A percentile compares a stretch with the other conserved stretches of the same genome.
These are phyloP conservation scores for Drosophila seguyi DNA, from an alignment of 1,140 invertebrate species.

Conservation along the genomic window DNA sequence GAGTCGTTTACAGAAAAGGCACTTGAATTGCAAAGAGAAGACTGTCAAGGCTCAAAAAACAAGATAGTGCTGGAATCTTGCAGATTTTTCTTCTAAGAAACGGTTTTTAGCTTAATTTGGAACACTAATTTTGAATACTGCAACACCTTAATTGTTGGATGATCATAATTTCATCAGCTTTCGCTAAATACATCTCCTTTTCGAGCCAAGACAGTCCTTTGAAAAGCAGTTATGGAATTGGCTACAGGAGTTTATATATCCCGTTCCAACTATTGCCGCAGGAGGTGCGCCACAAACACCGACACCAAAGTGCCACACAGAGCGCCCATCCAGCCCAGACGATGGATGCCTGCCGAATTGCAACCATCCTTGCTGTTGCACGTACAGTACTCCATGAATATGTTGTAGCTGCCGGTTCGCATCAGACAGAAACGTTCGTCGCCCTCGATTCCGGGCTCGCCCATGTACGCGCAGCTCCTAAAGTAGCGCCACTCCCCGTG, in stretches of 20 bases:
- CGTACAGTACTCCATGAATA: slow-evolving; percentile 97
- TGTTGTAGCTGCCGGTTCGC: slow-evolving; percentile 96
- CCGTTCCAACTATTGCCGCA: slow-evolving; percentile 44
- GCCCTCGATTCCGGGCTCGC: slow-evolving; percentile 94
- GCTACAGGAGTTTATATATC: slow-evolving; percentile 1
- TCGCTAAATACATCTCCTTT: neutral
- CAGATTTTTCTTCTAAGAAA: neutral
- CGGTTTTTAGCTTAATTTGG: slow-evolving; percentile 5
- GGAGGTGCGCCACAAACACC: slow-evolving; percentile 91
- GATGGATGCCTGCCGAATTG: slow-evolving; percentile 87
- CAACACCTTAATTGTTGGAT: neutral
- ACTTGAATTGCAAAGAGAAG: slow-evolving; percentile 42
- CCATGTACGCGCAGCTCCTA: slow-evolving; percentile 94
- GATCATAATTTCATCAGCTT: neutral
- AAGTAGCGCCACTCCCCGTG: slow-evolving; percentile 96
- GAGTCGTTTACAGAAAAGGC: slow-evolving; percentile 55
- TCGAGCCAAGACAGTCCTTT: slow-evolving; percentile 10
- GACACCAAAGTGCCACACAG: slow-evolving; percentile 98
- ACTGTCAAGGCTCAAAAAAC: slow-evolving; percentile 3
- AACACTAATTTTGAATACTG: neutral
- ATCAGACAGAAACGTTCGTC: slow-evolving; percentile 96
- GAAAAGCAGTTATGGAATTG: slow-evolving; percentile 4
- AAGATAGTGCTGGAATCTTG: no score
- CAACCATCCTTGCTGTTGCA: slow-evolving; percentile 97
- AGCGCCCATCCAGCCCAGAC: slow-evolving; percentile 88